Evolutionary conservation across 1,140 invertebrate genomes (phyloP).

Genomic region (Euwallacea similis): DNA sequence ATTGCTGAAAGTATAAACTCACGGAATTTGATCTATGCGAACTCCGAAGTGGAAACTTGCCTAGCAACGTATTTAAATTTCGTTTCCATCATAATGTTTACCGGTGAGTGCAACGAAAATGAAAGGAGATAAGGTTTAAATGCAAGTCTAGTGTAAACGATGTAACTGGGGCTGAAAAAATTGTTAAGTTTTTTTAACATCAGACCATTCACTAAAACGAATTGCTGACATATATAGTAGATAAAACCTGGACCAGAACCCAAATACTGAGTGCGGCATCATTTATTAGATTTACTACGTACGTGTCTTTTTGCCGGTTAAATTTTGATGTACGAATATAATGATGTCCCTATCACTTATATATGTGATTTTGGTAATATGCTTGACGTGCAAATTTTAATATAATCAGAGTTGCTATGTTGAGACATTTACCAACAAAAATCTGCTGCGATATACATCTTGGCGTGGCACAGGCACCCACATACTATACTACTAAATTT

Average conservation of each 20-base stretch:
- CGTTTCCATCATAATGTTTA: conserved; percentile 17
- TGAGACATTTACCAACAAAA: too few species aligned
- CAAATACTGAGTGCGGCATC: not conserved
- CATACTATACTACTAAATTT: too few species aligned
- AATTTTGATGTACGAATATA: too few species aligned
- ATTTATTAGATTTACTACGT: not conserved
- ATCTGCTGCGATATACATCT: too few species aligned
- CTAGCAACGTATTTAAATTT: conserved; percentile 19
- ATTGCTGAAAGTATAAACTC: conserved; percentile 10
- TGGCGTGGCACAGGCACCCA: too few species aligned
- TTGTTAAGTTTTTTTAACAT: conserved; percentile 1
- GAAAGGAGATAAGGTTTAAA: conserved; percentile 19
- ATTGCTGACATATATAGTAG: conserved; percentile 17
- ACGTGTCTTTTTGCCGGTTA: too few species aligned
- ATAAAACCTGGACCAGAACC: not conserved
- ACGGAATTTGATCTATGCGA: conserved; percentile 13
- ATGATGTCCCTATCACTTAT: too few species aligned
- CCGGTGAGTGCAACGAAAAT: conserved; percentile 12
- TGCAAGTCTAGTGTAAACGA: conserved; percentile 10
- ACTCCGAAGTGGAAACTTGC: conserved; percentile 18
- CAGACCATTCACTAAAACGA: not conserved
- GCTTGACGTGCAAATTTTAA: too few species aligned
- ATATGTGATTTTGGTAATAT: too few species aligned
- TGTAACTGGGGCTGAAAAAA: conserved; percentile 14
- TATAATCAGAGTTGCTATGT: too few species aligned